A percentile compares a stretch with the other conserved stretches of the same genome.
Conservation (phyloP, 1,140 invertebrate genomes). For the Cotesia vestalis region DNA sequence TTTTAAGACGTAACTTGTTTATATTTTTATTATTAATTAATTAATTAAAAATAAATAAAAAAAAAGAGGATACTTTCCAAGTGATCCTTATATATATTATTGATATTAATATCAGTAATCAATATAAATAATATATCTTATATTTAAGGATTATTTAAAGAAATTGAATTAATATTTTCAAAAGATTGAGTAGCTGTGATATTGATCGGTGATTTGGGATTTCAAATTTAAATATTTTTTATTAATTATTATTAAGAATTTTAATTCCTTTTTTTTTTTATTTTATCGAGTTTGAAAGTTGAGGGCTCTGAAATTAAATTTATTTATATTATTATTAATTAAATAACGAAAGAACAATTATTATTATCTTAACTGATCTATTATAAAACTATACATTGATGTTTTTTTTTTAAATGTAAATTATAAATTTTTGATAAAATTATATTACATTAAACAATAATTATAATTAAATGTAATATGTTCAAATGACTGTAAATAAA, state of each 20-base stretch:
- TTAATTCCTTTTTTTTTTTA: neutral
- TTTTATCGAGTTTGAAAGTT: too few relatives aligned
- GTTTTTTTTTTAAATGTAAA: slow-evolving; percentile 25
- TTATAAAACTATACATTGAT: too few relatives aligned
- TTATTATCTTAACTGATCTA: too few relatives aligned
- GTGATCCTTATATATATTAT: slow-evolving; percentile 8
- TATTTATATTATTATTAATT: too few relatives aligned
- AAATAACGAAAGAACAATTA: too few relatives aligned
- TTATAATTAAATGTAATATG: slow-evolving; percentile 21
- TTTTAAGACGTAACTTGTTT: slow-evolving; percentile 41
- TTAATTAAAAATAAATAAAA: slow-evolving; percentile 32
- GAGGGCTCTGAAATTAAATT: too few relatives aligned
- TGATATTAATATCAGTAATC: neutral
- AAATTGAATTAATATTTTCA: slow-evolving; percentile 38
- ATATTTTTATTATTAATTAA: neutral
- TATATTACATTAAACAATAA: neutral
- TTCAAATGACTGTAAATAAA: slow-evolving; percentile 46
- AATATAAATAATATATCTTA: slow-evolving; percentile 34
- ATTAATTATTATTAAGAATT: neutral
- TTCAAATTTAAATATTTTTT: slow-evolving; percentile 30
- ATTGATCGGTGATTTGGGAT: slow-evolving; percentile 58
- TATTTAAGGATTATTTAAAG: slow-evolving; percentile 42
- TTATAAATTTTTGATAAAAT: slow-evolving; percentile 27
- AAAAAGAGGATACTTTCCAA: slow-evolving; percentile 32
- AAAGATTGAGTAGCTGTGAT: slow-evolving; percentile 58